phyloP scores from a whole-genome alignment of 2,113 vertebrate species.

The Indicator indicator region DNA sequence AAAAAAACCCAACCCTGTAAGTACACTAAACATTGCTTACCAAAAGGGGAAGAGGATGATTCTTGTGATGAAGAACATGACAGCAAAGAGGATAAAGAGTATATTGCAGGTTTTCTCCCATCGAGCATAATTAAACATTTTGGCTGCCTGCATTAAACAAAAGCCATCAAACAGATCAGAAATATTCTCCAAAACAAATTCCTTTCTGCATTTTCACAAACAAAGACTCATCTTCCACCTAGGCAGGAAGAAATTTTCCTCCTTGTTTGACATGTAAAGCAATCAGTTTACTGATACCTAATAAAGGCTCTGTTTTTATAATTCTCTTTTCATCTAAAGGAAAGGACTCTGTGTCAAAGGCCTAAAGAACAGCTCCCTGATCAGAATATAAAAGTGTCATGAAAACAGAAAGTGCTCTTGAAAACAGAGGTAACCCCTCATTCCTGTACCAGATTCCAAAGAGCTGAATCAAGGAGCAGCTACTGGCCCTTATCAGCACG shows the following conservation, averaged over 20 bases:
- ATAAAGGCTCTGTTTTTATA: slow-evolving; percentile 34
- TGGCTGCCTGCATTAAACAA: slow-evolving; percentile 84
- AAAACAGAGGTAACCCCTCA: neutral
- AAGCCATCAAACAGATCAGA: neutral
- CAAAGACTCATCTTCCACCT: slow-evolving; percentile 15
- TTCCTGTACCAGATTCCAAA: neutral
- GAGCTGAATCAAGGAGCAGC: neutral
- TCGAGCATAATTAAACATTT: slow-evolving; percentile 91
- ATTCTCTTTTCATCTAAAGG: slow-evolving; percentile 28
- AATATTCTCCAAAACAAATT: neutral
- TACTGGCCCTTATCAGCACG: neutral
- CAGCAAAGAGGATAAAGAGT: slow-evolving; percentile 87
- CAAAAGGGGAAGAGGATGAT: slow-evolving; percentile 91
- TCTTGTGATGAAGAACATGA: slow-evolving; percentile 84
- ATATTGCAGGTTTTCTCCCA: slow-evolving; percentile 86
- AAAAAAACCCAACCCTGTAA: neutral
- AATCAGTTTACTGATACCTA: neutral
- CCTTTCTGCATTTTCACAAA: slow-evolving; percentile 12
- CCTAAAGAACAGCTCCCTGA: neutral
- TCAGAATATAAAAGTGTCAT: neutral
- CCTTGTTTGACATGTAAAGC: neutral
- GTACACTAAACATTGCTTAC: slow-evolving; percentile 74
- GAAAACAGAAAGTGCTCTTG: neutral
- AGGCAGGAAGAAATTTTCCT: neutral
- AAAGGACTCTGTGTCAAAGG: neutral